Base-by-base conservation (phyloP, 1,140 invertebrate genomes). In the Parasteatoda tepidariorum region DNA sequence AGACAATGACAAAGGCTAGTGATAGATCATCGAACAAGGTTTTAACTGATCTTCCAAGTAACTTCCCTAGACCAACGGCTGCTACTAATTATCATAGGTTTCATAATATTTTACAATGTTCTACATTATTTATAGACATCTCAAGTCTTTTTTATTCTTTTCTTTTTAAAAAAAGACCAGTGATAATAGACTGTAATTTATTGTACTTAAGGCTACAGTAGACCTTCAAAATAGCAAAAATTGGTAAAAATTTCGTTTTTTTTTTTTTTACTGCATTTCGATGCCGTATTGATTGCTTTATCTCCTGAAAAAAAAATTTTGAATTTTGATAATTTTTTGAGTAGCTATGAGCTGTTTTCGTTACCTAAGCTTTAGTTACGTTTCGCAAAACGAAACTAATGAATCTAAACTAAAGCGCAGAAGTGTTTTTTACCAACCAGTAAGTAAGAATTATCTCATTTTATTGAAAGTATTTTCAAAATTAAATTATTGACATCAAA, bases 151-250 rank as follows among this genome's bases (percentile, higher is more conserved):
- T n/a, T n/a, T n/a, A n/a, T n/a, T n/a, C n/a, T n/a, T n/a, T n/a
- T n/a, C n/a, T n/a, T n/a, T n/a, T n/a, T n/a, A n/a, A n/a, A n/a
- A n/a, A n/a, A n/a, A n/a, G n/a, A n/a, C n/a, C n/a, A n/a, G n/a
- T n/a, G n/a, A n/a, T n/a, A n/a, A n/a, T n/a, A n/a, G n/a, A n/a
- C n/a, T n/a, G n/a, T n/a, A n/a, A n/a, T n/a, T n/a, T n/a, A n/a
- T n/a, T n/a, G n/a, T n/a, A n/a, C 22, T 24, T 61, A 61, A 61
- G 57, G 57, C 57, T 24, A 61, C 57, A 61, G 57, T 61, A 22
- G 57, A 61, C 57, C 11, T 7, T 61, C 5, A 24, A 61, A 61
- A 61, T 15, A 22, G 5, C 22, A 24, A 61, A 61, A 61, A 61
- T 61, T 22, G 22, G 6, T 7, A 7, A 61, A 61, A 61, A 61